Base-by-base conservation (phyloP, 2,888 invertebrate species). In the Barypeithes pellucidus region DNA sequence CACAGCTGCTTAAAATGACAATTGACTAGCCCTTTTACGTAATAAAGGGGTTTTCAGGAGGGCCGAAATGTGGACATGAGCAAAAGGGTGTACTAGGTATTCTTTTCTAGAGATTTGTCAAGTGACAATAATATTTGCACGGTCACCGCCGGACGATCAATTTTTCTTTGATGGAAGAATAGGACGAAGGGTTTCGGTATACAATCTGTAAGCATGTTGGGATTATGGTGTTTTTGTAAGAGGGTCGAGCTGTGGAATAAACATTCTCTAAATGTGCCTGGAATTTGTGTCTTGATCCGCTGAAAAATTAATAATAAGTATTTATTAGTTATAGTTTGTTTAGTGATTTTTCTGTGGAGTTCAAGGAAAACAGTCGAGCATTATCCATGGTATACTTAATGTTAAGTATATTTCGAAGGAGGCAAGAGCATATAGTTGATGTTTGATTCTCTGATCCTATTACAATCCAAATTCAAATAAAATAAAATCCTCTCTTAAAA, bases 81-180 rank as follows among this genome's bases (percentile, higher is more conserved):
- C 14, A 57, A 70, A 70, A 57, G 69, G 68, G 47, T 61, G 50
- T n/a, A n/a, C n/a, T n/a, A n/a, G n/a, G 41, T 62, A 52, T 61
- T 69, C 47, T 62, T 70, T 62, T 62, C 57, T 24, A 67, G 22
- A 24, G 61, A 62, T 72, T 61, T 62, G 72, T 72, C 41, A 52
- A 62, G 47, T 45, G 43, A 71, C 62, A 72, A 72, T 67, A 72
- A 72, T 72, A 72, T 72, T 72, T 72, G 72, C 72, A 72, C 67
- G 72, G 72, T 72, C 72, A 72, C 67, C 45, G 36, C 22, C 54
- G 67, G 33, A 50, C 62, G n/a, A 63, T 63, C 57, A 70, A 68
- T 68, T 61, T 60, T 24, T 57, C 14, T 67, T 67, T 59, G 24
- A 54, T 43, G 8, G 14, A 24, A 41, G n/a, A 24, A 50, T 12